phyloP scores from a whole-genome alignment of 2,888 invertebrate genomes.

The Eristalinus sepulchralis region DNA sequence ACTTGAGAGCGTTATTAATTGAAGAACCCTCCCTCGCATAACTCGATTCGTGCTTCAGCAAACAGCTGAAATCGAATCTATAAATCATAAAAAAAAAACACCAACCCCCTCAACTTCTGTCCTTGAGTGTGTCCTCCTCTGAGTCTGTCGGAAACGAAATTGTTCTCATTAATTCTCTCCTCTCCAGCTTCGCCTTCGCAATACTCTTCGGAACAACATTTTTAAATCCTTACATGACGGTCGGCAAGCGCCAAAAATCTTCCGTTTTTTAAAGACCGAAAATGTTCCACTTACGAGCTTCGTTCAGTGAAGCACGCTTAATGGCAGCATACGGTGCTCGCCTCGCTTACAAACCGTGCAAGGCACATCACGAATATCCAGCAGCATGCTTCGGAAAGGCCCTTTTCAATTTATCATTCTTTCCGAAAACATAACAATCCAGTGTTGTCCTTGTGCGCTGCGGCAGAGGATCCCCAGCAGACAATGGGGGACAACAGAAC shows the following conservation, averaged over 20 bases:
- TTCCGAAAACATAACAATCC: slow-evolving; percentile 28
- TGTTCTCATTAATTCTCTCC: not conserved
- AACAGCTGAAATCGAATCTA: not conserved
- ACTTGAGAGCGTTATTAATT: not conserved
- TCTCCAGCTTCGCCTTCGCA: not conserved
- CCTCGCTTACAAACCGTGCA: not conserved
- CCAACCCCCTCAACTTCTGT: not conserved
- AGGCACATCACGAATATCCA: not conserved
- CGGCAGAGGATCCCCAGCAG: not conserved
- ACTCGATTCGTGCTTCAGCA: too few species aligned
- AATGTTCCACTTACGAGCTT: not conserved
- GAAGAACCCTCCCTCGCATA: not conserved
- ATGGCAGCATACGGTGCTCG: not conserved
- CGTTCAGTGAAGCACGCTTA: not conserved
- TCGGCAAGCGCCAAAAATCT: not conserved
- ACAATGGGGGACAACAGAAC: not conserved
- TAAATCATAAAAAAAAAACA: not conserved
- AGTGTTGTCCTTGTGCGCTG: not conserved
- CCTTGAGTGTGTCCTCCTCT: not conserved
- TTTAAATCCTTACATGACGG: not conserved
- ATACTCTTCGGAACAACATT: not conserved
- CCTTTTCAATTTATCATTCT: slow-evolving; percentile 53
- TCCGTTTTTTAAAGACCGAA: not conserved
- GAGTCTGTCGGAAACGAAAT: not conserved
- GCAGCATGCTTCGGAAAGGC: not conserved